A percentile compares a stretch with the other conserved stretches of the same genome.
Evolutionary conservation across 1,140 invertebrate species (phyloP).

Genomic region (Drosophila lini): DNA sequence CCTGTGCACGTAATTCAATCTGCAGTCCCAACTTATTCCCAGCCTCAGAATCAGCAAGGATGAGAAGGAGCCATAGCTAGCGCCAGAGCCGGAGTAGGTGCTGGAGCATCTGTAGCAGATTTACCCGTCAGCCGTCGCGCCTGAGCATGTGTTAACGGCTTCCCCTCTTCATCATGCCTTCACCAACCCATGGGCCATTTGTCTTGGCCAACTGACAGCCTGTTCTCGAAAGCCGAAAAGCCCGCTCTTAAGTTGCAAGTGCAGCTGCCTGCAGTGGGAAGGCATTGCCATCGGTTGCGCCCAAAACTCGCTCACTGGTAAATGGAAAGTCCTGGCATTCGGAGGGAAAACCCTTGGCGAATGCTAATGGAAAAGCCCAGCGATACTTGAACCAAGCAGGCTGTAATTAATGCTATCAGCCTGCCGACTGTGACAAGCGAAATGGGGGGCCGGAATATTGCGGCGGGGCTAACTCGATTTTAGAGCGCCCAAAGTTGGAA

Average conservation of each 20-base stretch:
- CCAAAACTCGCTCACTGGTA: conserved; percentile 6
- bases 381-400: conserved; percentile 28
- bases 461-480: conserved; percentile 24
- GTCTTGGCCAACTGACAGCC: conserved; percentile 69
- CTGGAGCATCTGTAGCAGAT: conserved; percentile 36
- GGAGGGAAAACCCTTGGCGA: conserved; percentile 22
- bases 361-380: conserved; percentile 54
- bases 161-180: conserved; percentile 34
- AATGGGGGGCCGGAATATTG: conserved; percentile 14
- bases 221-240: conserved; percentile 35
- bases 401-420: conserved; percentile 72
- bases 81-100: conserved; percentile 5
- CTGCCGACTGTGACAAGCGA: conserved; percentile 51
- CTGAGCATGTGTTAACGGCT: conserved; percentile 62
- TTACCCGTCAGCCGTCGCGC: conserved; percentile 53
- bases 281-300: conserved; percentile 23
- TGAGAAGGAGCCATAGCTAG: not conserved
- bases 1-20: conserved; percentile 77
- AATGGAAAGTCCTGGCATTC: conserved; percentile 13
- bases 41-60: conserved; percentile 44
- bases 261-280: conserved; percentile 18
- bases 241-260: conserved; percentile 30
- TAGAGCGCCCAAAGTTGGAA: conserved; percentile 7
- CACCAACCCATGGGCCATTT: conserved; percentile 52
- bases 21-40: conserved; percentile 74